Conservation (phyloP, 2,797 vertebrate genomes). For the Mus caroli region DNA sequence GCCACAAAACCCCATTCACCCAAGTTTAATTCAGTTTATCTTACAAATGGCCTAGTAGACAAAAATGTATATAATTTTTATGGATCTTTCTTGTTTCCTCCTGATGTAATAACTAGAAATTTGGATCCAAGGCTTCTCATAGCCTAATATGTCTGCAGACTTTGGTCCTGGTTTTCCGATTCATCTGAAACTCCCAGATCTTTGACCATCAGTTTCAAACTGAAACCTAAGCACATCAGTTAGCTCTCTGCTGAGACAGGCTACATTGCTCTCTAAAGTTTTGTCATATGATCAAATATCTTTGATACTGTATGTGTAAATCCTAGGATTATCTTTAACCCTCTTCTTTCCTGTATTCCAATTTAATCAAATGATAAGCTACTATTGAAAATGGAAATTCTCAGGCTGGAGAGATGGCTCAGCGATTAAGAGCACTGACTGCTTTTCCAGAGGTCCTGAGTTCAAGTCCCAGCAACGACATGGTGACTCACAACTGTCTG, state of each 20-base stretch:
- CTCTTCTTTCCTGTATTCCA: slow-evolving; percentile 10
- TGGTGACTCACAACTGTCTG: not conserved
- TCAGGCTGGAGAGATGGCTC: not conserved
- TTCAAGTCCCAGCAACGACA: not conserved
- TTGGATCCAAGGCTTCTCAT: not conserved
- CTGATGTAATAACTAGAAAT: slow-evolving; percentile 51
- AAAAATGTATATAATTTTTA: not conserved
- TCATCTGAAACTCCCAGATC: slow-evolving; percentile 29
- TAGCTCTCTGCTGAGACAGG: slow-evolving; percentile 17
- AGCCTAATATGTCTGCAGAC: slow-evolving; percentile 14
- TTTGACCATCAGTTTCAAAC: slow-evolving; percentile 40
- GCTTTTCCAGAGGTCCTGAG: not conserved
- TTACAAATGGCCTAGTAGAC: slow-evolving; percentile 31
- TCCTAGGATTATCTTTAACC: slow-evolving; percentile 35
- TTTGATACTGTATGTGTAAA: slow-evolving; percentile 28
- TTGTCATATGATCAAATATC: slow-evolving; percentile 49
- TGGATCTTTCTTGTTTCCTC: slow-evolving; percentile 10
- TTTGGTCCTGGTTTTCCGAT: slow-evolving; percentile 45
- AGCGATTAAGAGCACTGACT: not conserved
- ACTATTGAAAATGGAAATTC: not conserved
- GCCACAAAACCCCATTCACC: not conserved
- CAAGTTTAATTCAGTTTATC: not conserved
- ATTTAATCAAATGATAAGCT: not conserved
- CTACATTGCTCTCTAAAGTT: not conserved
- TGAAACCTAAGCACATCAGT: not conserved